Evolutionary conservation across 1,140 invertebrate genomes (phyloP), one percentile per base, ranked within the genome.

Genomic region (Drosophila orosa): DNA sequence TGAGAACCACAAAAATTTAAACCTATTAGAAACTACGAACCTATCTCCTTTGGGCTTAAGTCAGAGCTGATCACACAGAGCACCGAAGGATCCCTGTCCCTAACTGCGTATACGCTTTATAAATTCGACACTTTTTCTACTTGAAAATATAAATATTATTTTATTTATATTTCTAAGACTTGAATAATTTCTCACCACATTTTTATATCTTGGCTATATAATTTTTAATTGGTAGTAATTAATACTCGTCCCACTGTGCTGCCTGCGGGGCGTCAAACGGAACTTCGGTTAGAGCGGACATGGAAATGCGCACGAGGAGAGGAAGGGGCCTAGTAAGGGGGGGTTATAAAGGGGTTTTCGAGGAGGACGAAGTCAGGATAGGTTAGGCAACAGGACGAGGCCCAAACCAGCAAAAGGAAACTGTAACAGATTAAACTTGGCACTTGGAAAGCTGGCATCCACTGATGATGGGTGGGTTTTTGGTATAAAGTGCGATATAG

Each of bases 351-450:
- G 48, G 48, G 48, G 29, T 19, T 52, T 52, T 50, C 2, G n/a
- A n/a, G n/a, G n/a, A n/a, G n/a, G n/a, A n/a, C n/a, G n/a, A n/a
- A n/a, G n/a, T n/a, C n/a, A n/a, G n/a, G n/a, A n/a, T n/a, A n/a
- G n/a, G 40, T 13, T n/a, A 24, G 66, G 35, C 37, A 35, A 29
- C 62, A 67, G 73, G 71, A 75, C 60, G 60, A 57, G 68, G 72
- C 62, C 52, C 33, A 68, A 60, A 78, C 42, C 80, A 84, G 68
- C 78, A 69, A 87, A 86, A 86, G 83, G 83, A 87, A 86, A 76
- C 83, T 83, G 66, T 55, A 87, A 83, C 83, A 83, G 83, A 87
- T 87, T 87, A 87, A 83, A 79, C 84, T 87, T 87, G 84, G 83
- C 84, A 89, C 83, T 82, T 68, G 72, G 44, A 67, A 75, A 72